These are phyloP conservation scores for Temnothorax ravouxi DNA, from an alignment of 2,888 invertebrate species.

Conservation along the genomic window DNA sequence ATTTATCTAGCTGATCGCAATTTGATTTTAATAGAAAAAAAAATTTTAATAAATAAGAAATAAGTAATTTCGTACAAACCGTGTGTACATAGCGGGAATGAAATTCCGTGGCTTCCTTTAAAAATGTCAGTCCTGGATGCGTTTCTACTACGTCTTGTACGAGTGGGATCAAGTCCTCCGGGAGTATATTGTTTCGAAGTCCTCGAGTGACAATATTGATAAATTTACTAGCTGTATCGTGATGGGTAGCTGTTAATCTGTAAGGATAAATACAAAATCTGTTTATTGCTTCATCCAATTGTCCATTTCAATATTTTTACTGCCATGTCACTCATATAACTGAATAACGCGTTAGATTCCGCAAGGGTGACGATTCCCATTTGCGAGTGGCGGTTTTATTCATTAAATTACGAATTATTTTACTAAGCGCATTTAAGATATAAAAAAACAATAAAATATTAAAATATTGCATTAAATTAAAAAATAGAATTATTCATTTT, in stretches of 20 bases:
- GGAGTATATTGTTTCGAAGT: conserved; percentile 90
- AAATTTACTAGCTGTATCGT: conserved; percentile 96
- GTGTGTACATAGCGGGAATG: conserved; percentile 99
- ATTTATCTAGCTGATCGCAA: background rate
- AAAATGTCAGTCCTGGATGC: conserved; percentile 98
- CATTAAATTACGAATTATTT: background rate
- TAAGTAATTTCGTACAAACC: conserved; percentile 87
- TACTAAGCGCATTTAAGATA: background rate
- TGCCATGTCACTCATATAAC: too few species aligned
- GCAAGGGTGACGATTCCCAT: too few species aligned
- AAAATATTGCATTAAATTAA: background rate
- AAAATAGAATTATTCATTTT: background rate
- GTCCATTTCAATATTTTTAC: background rate
- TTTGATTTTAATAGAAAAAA: background rate
- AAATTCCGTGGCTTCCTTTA: conserved; percentile 99
- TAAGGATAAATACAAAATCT: conserved; percentile 20
- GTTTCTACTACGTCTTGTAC: conserved; percentile 99
- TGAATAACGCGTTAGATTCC: too few species aligned
- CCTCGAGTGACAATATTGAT: conserved; percentile 94
- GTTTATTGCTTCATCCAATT: background rate
- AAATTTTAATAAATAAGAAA: background rate
- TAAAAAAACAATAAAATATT: background rate
- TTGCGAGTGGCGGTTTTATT: background rate
- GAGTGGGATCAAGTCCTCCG: conserved; percentile 97
- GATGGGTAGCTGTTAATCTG: conserved; percentile 93